Evolutionary conservation across 2,797 vertebrate genomes (phyloP), one percentile per base, ranked within the genome.

Genomic region (Nothura maculosa): DNA sequence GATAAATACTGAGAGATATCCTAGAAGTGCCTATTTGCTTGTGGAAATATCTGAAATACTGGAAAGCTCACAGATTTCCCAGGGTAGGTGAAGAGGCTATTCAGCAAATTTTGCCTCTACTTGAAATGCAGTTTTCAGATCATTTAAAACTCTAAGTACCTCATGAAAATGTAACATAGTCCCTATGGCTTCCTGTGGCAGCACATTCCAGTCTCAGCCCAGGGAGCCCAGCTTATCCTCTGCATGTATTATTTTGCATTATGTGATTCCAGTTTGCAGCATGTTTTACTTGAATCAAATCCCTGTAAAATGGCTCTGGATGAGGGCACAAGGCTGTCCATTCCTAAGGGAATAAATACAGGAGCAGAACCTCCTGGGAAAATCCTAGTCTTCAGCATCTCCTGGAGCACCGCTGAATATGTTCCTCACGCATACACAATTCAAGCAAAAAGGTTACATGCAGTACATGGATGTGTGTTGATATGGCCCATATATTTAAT

Each of bases 31-130:
- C 70, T 93, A 92, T 96, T 95, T 95, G 80, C 92, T 93, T 67
- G 82, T 93, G 93, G 94, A 94, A 96, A 96, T 95, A 94, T 79
- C 93, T 94, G 90, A 94, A 96, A 95, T 94, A 92, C 82, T 94
- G 94, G 90, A 94, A 95, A 89, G 82, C 67, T 89, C 80, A 42
- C 85, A 89, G 80, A 91, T 95, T 94, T 96, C 85, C 94, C 94
- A 91, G 90, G 77, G 85, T 10, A 70, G 82, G 89, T 5, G 6
- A 94, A 94, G 87, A 94, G 82, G 74, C 80, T 36, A 25, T 94
- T 95, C 87, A 70, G 70, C 80, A 93, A 79, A 61, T 93, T 89
- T 91, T 55, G 57, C 30, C 28, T 85, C 85, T 93, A 87, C 80
- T 95, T 85, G 79, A 92, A 93, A 94, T 79, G 85, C 79, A 87